Base-by-base conservation (phyloP, 2,797 vertebrate species). In the Tokudaia tokunoshimensis region DNA sequence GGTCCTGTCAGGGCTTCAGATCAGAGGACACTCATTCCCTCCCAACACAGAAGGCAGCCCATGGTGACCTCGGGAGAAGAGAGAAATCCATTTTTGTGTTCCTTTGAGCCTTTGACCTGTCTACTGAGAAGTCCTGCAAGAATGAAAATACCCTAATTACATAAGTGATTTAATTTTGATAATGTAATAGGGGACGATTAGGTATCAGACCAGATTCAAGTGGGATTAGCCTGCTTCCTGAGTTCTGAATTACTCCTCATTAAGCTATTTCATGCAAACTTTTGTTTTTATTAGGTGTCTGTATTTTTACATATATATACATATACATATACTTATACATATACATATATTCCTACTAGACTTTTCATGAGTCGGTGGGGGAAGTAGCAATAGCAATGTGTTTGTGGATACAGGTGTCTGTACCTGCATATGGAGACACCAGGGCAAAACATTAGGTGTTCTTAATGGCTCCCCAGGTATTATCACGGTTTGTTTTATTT, bases 161-260 rank as follows among this genome's bases (percentile, higher is more conserved):
- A 29, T 59, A 95, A 96, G 74, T 63, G 72, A 95, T 89, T 94
- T 95, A 92, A 96, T 93, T 95, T 86, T 2, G 65, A 92, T 94
- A 81, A 61, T 91, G 70, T 70, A 84, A 90, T 55, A 95, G 91
- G 59, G 29, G 63, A 91, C 75, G 59, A 65, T 89, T 75, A 91
- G 74, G 44, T 61, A 96, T 70, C 55, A 91, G 26, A 86, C 89
- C 72, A 74, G 55, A 96, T 80, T 75, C 89, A 79, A 81, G 37
- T 15, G 0, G 44, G 31, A 80, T 65, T 80, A 24, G 0, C 44
- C 50, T 17, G 10, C 34, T 55, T 89, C 1, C 0, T n/a, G 24
- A 59, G 57, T 6, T 85, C 80, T 24, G n/a, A 31, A 78, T 83
- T 75, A n/a, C 24, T 82, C 72, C 72, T 50, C 72, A 41, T n/a